Evolutionary conservation across 2,888 invertebrate genomes (phyloP).

Genomic region (Stomorhina lunata): DNA sequence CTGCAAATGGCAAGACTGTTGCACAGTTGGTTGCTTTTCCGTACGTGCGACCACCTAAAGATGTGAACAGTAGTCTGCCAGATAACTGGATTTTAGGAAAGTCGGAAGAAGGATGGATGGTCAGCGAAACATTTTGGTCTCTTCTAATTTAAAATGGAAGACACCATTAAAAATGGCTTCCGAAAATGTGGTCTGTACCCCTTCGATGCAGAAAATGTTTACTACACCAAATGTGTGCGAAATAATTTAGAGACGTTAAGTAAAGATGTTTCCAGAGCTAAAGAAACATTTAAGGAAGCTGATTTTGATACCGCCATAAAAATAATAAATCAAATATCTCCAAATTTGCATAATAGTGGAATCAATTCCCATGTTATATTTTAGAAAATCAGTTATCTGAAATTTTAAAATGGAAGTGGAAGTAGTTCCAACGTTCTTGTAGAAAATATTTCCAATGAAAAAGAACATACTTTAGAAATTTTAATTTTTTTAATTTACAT

Average conservation of each 20-base stretch:
- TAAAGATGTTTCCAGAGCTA: not conserved
- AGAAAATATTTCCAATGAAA: not conserved
- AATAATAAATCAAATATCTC: conserved; percentile 18
- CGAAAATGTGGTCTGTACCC: conserved; percentile 18
- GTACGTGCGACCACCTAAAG: not conserved
- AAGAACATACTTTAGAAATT: conserved; percentile 6
- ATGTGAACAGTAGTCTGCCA: not conserved
- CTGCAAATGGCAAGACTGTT: not conserved
- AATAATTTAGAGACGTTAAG: not conserved
- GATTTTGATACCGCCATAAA: conserved; percentile 27
- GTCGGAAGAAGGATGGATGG: conserved; percentile 32
- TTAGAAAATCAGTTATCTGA: too few species aligned
- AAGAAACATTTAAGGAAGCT: not conserved
- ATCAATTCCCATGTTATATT: too few species aligned
- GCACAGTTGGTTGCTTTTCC: not conserved
- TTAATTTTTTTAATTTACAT: conserved; percentile 11
- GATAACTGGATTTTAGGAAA: not conserved
- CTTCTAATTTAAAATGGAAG: not conserved
- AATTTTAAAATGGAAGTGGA: too few species aligned
- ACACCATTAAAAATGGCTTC: conserved; percentile 6
- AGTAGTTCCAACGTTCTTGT: not conserved
- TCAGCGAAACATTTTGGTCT: conserved; percentile 40
- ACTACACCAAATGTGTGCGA: conserved; percentile 7
- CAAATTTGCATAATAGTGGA: conserved; percentile 28
- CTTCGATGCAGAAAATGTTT: not conserved